Conservation (phyloP, 2,797 vertebrate genomes). For the Pogoniulus pusillus region DNA sequence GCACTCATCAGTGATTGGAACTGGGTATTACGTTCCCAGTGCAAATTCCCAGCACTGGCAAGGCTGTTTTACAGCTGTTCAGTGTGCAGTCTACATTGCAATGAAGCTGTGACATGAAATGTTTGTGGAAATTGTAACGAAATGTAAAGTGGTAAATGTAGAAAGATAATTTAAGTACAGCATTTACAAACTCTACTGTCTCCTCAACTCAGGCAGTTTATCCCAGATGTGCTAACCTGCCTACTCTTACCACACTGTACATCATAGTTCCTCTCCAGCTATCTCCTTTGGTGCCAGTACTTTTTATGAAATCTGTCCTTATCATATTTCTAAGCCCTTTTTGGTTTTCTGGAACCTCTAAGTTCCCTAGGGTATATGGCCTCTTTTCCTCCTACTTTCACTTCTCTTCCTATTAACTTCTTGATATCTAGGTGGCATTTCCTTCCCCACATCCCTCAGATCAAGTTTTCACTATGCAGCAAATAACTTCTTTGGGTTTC, state of each 20-base stretch:
- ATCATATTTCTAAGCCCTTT: neutral
- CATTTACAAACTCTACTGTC: neutral
- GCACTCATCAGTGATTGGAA: constrained; percentile 5
- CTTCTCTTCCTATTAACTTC: neutral
- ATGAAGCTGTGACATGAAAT: constrained; percentile 41
- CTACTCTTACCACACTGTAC: fast-evolving
- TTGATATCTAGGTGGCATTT: neutral
- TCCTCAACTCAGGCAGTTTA: neutral
- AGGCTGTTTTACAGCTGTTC: constrained; percentile 57
- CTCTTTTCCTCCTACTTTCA: neutral
- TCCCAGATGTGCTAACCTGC: neutral
- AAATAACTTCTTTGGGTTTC: neutral
- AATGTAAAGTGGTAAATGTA: constrained; percentile 26
- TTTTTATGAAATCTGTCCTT: neutral
- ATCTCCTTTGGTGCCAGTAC: neutral
- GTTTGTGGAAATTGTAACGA: constrained; percentile 53
- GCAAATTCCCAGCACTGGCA: constrained; percentile 49
- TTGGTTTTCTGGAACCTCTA: neutral
- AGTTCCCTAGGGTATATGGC: neutral
- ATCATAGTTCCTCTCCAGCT: neutral
- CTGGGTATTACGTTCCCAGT: constrained; percentile 21
- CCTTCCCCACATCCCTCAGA: neutral
- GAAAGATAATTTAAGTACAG: constrained; percentile 5
- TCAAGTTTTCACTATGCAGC: neutral
- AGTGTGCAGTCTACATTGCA: neutral